Percentiles rank a stretch among this genome's conserved stretches.
phyloP scores from a whole-genome alignment of 2,888 invertebrate species.

The Cephalotes varians region DNA sequence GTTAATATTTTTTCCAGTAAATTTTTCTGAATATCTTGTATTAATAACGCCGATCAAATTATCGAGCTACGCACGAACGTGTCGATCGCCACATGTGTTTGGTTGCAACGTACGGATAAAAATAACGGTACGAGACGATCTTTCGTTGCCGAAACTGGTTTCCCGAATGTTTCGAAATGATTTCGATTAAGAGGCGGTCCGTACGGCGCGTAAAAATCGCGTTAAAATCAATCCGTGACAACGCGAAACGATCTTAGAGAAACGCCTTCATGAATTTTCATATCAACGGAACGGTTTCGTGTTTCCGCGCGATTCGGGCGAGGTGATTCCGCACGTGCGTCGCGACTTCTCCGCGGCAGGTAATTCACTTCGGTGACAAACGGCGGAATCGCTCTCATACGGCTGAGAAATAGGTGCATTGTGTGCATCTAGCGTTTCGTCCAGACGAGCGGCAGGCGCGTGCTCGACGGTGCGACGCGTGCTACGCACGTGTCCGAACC shows the following conservation, averaged over 20 bases:
- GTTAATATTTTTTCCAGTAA: not conserved
- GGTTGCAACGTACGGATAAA: slow-evolving; percentile 62
- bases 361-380: not conserved
- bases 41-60: slow-evolving; percentile 49
- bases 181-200: slow-evolving; percentile 48
- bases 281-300: not conserved
- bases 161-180: slow-evolving; percentile 48
- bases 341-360: not conserved
- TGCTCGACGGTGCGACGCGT: slow-evolving; percentile 71
- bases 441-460: slow-evolving; percentile 58
- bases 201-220: slow-evolving; percentile 21
- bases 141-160: slow-evolving; percentile 70
- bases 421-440: slow-evolving; percentile 8
- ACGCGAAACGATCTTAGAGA: slow-evolving; percentile 1
- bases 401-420: slow-evolving; percentile 26
- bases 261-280: slow-evolving; percentile 4
- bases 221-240: slow-evolving; percentile 11
- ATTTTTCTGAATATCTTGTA: not conserved
- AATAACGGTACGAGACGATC: slow-evolving; percentile 70
- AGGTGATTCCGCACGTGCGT: not conserved
- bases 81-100: slow-evolving; percentile 45
- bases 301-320: not conserved
- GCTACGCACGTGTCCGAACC: slow-evolving; percentile 77
- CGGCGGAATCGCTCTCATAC: not conserved
- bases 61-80: slow-evolving; percentile 11